Conservation (phyloP, 2,888 invertebrate genomes). For the Drosophila monieri region DNA sequence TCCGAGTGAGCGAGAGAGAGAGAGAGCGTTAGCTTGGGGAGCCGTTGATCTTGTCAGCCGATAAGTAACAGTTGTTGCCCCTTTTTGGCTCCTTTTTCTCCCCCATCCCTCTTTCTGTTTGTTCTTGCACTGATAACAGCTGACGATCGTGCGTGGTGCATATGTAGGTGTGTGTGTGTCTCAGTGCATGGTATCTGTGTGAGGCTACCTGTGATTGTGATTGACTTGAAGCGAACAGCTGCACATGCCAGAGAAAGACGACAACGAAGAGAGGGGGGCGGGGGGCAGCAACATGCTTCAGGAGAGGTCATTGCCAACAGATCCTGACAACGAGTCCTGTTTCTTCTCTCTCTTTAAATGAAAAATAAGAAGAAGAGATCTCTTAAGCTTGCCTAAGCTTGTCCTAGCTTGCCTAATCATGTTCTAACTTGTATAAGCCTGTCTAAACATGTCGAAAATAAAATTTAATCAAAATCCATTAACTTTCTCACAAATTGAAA, state of each 20-base stretch:
- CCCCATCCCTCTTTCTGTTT: not conserved
- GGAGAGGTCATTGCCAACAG: slow-evolving; percentile 31
- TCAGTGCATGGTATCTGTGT: slow-evolving; percentile 8
- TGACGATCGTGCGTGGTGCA: slow-evolving; percentile 11
- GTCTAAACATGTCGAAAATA: too few species aligned
- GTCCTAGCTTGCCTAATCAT: too few species aligned
- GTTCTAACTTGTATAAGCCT: too few species aligned
- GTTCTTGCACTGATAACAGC: slow-evolving; percentile 40
- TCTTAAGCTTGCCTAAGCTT: too few species aligned
- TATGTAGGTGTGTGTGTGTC: slow-evolving; percentile 1
- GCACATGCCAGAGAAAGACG: slow-evolving; percentile 42
- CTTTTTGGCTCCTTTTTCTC: slow-evolving; percentile 2
- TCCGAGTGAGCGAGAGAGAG: slow-evolving; percentile 37
- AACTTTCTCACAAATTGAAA: not conserved
- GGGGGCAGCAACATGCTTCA: slow-evolving; percentile 3
- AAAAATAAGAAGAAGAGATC: too few species aligned
- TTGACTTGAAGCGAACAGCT: slow-evolving; percentile 57
- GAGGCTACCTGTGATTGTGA: slow-evolving; percentile 60
- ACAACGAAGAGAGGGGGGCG: not conserved
- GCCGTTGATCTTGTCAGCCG: slow-evolving; percentile 24
- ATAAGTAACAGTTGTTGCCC: slow-evolving; percentile 41
- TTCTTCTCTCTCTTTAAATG: too few species aligned
- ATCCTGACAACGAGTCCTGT: slow-evolving; percentile 5
- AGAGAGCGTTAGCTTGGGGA: slow-evolving; percentile 15
- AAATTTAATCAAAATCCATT: not conserved